Evolutionary conservation across 2,888 invertebrate genomes (phyloP), one percentile per base, ranked within the genome.

Genomic region (Acleris holmiana): DNA sequence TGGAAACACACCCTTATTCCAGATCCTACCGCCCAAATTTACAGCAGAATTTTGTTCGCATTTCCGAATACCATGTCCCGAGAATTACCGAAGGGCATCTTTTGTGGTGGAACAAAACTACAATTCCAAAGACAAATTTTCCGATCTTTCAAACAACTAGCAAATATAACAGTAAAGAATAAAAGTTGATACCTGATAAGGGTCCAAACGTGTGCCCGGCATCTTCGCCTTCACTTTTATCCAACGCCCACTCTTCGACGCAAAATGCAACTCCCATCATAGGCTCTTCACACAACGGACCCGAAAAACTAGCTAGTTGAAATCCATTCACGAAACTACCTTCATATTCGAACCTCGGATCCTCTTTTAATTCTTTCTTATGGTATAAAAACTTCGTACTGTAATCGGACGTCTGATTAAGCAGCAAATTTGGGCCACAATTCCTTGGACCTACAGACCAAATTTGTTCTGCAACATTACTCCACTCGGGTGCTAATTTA

Each of bases 281-380:
- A 2, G 99, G 98, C 81, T 99, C 99, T 76, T 99, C 98, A 87
- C 99, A 99, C 50, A 99, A 85, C 0, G 99, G 99, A 0, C 99
- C 99, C 48, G 97, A 95, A 60, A 96, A 86, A 25, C 98, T 95
- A 6, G 97, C 97, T 85, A 98, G 86, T 93, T 98, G 96, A 86
- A 98, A 96, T 8, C 97, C 98, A 86, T 96, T 97, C 4, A 97
- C 93, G 80, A 98, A 95, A 82, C 96, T 96, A 79, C 95, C 96
- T 76, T 97, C 97, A 81, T 93, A 94, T 73, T 94, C 94, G 64
- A 93, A 93, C 53, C 95, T 91, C 0, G 89, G 82, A 84, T 95
- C 95, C 60, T 91, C 88, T 49, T 76, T 78, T 3, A 87, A 82
- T 59, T 86, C 86, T 41, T 78, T 80, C 4, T 89, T 86, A 68